Evolutionary conservation across 2,113 vertebrate species (phyloP), one percentile per base, ranked within the genome.

Genomic region (Myiagra hebetior): DNA sequence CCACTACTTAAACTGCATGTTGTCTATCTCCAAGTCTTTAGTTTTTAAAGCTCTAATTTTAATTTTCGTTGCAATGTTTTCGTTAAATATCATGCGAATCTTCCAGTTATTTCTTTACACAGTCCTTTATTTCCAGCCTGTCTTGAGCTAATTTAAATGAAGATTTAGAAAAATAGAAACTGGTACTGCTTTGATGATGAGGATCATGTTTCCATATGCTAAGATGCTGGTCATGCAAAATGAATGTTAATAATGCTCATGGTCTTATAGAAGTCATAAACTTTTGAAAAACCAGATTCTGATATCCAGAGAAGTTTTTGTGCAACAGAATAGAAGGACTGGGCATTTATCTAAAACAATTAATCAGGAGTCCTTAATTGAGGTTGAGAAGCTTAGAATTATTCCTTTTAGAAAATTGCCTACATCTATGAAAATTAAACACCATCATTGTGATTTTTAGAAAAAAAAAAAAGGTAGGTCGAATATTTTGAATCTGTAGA

Each of bases 111-210:
- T 91, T 75, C 33, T 52, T 62, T 42, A 56, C 0, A 28, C 3
- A 41, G 6, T 33, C 2, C 4, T 64, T 83, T 52, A 33, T 63
- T 81, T 87, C 20, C 10, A 44, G 26, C 31, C 47, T 70, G 3
- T 35, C 20, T 56, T n/a, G n/a, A 73, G 18, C 9, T n/a, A 57
- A 65, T 78, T 75, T 52, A 67, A 22, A 18, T 0, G 0, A 0
- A 0, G 15, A 52, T 75, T 83, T 70, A 57, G n/a, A 67, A 52
- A 89, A 65, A 67, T 1, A 41, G 13, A 87, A 73, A 44, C 3
- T 31, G 10, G 59, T 91, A 31, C 72, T 49, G 3, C 7, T 63
- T 35, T 49, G 27, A 53, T 46, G n/a, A 37, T 35, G 26, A 27
- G 41, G 27, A 10, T 67, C 14, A 57, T 35, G 6, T 31, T 70